phyloP scores from a whole-genome alignment of 2,797 vertebrate genomes.

The Sorex maritimensis region DNA sequence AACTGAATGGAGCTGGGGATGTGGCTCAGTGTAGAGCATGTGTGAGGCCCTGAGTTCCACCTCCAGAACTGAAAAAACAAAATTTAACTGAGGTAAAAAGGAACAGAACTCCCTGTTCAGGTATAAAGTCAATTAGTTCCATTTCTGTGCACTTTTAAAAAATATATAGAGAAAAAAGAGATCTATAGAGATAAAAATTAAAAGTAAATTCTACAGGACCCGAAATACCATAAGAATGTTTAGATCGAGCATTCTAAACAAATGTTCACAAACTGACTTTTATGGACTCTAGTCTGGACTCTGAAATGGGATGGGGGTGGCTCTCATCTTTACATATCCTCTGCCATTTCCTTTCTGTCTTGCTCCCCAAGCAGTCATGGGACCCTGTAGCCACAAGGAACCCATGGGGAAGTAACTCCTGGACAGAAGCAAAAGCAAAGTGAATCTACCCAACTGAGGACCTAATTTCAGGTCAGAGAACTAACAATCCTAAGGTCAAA shows the following conservation, averaged over 20 bases:
- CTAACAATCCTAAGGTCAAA: background rate
- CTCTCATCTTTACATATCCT: background rate
- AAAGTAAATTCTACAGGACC: background rate
- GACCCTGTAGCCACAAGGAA: background rate
- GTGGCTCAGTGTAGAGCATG: too few species aligned
- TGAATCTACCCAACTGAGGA: background rate
- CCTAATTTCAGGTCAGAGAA: background rate
- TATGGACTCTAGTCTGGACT: constrained; percentile 17
- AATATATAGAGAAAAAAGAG: background rate
- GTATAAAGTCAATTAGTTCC: background rate
- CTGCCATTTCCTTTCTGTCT: background rate
- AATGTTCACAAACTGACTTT: background rate
- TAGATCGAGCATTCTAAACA: background rate
- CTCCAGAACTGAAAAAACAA: too few species aligned
- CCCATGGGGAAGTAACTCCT: background rate
- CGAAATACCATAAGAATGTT: background rate
- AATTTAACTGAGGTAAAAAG: background rate
- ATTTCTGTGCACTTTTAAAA: background rate
- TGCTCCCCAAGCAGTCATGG: background rate
- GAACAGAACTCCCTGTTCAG: background rate
- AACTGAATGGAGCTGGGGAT: too few species aligned
- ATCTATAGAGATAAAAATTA: background rate
- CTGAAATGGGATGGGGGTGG: background rate
- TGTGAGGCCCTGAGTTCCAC: too few species aligned
- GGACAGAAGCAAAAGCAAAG: background rate